Conservation (phyloP, 2,888 invertebrate genomes). For the Stenolophus ochropezus region DNA sequence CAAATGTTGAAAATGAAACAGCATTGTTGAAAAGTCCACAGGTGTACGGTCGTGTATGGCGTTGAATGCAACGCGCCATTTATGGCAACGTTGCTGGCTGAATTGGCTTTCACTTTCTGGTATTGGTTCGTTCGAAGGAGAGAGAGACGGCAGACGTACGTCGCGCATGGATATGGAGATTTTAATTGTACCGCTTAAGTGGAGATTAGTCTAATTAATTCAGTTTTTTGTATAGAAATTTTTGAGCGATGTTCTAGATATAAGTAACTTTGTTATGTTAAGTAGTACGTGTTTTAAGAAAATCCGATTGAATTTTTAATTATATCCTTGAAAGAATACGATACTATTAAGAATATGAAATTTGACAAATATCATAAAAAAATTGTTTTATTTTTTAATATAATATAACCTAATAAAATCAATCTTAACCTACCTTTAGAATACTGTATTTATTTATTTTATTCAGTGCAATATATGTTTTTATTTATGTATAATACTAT, state of each 20-base stretch:
- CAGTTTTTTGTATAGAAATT: constrained; percentile 37
- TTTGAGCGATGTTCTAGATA: neutral
- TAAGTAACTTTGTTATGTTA: neutral
- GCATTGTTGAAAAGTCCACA: constrained; percentile 11
- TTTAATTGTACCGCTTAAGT: constrained; percentile 43
- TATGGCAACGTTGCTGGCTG: constrained; percentile 47
- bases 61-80: constrained; percentile 29
- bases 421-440: too few species aligned
- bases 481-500: too few species aligned
- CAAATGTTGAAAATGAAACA: constrained; percentile 33
- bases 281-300: neutral
- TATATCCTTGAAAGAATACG: too few species aligned
- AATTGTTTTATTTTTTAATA: too few species aligned
- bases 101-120: constrained; percentile 55
- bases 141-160: neutral
- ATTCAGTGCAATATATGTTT: too few species aligned
- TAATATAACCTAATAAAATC: too few species aligned
- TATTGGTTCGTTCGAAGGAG: constrained; percentile 43
- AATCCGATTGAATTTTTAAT: neutral
- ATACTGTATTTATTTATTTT: too few species aligned
- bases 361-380: too few species aligned
- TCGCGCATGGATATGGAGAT: constrained; percentile 17
- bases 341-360: neutral
- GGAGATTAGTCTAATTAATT: constrained; percentile 37
- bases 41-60: constrained; percentile 29